Conservation (phyloP, 2,113 vertebrate genomes). For the Esox niger region DNA sequence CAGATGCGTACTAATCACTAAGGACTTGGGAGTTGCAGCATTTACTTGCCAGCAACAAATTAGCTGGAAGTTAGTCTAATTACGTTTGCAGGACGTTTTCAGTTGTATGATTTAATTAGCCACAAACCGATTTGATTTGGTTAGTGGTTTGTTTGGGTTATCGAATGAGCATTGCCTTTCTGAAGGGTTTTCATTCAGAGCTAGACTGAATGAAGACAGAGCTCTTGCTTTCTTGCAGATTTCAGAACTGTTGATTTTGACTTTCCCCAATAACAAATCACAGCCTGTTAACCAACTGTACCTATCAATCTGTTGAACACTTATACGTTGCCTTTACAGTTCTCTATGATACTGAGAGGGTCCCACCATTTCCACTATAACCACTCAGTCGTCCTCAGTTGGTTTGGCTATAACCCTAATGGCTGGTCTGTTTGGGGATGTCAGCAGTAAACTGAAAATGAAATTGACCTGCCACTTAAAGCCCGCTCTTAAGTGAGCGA, state of each 20-base stretch:
- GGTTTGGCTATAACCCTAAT: no score
- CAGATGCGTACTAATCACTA: not conserved
- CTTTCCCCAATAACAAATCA: not conserved
- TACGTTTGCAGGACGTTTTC: not conserved
- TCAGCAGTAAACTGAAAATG: not conserved
- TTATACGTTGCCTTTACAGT: not conserved
- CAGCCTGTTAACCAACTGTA: not conserved
- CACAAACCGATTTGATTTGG: not conserved
- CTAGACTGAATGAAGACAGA: not conserved
- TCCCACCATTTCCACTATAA: not conserved
- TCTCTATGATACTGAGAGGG: not conserved
- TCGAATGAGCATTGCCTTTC: not conserved
- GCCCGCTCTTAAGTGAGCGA: not conserved
- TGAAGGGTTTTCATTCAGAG: not conserved
- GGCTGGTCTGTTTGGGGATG: not conserved
- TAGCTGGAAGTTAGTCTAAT: not conserved
- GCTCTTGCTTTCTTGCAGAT: not conserved
- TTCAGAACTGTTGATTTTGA: not conserved
- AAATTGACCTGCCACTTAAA: not conserved
- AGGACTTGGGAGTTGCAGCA: not conserved
- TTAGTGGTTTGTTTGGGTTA: slow-evolving; percentile 9
- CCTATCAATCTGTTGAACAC: not conserved
- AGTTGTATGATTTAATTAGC: slow-evolving; percentile 1
- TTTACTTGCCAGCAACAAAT: not conserved
- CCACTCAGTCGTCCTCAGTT: not conserved